phyloP scores from a whole-genome alignment of 2,113 vertebrate genomes.

The Fregata magnificens region DNA sequence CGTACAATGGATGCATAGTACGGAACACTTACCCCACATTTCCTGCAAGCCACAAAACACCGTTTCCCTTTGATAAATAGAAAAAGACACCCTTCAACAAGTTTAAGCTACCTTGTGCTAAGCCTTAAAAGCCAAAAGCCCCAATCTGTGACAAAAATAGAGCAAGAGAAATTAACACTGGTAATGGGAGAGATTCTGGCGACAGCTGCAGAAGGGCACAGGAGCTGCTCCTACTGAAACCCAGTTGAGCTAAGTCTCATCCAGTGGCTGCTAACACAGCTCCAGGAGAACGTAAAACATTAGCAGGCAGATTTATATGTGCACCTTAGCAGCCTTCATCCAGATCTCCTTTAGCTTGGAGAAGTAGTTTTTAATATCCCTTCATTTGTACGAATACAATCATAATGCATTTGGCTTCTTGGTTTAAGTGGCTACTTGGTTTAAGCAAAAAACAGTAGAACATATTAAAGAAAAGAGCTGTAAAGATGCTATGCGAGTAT shows the following conservation, averaged over 20 bases:
- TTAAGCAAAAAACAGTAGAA: neutral
- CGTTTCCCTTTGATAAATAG: neutral
- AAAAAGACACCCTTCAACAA: neutral
- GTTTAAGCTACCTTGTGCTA: neutral
- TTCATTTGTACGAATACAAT: neutral
- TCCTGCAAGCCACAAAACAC: neutral
- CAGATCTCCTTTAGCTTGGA: neutral
- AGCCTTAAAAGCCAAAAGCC: neutral
- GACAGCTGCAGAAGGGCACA: neutral
- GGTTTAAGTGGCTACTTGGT: neutral
- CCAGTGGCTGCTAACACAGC: neutral
- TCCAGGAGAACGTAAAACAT: neutral
- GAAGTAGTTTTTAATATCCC: neutral
- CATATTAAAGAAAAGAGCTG: neutral
- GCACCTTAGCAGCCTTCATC: neutral
- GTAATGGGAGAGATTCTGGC: neutral
- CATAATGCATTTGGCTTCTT: neutral
- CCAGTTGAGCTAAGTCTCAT: neutral
- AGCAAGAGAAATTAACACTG: neutral
- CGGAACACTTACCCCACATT: neutral
- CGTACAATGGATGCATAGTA: accelerated
- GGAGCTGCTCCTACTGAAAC: neutral
- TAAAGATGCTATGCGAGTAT: neutral
- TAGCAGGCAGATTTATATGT: neutral
- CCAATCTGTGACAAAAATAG: neutral